phyloP scores from a whole-genome alignment of 2,797 vertebrate genomes.

The Anguilla marmorata region DNA sequence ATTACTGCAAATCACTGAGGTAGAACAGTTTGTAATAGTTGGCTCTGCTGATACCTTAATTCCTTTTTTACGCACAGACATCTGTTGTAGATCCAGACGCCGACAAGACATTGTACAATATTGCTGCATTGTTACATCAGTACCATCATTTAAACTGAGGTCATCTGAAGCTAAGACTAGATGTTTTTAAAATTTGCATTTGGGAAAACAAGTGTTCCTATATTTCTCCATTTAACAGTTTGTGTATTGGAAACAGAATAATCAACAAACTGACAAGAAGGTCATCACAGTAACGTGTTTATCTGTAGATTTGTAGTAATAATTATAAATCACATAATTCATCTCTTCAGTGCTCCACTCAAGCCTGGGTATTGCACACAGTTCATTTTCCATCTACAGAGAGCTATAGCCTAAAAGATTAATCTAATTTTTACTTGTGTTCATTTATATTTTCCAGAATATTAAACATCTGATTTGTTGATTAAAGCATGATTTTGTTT shows the following conservation, averaged over 20 bases:
- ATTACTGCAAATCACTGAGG: neutral
- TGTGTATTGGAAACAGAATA: neutral
- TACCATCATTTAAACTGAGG: neutral
- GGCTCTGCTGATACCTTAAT: neutral
- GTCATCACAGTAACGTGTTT: neutral
- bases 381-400: neutral
- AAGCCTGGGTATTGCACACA: neutral
- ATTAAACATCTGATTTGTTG: neutral
- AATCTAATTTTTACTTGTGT: neutral
- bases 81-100: neutral
- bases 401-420: neutral
- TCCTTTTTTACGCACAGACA: neutral
- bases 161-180: neutral
- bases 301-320: neutral
- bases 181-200: neutral
- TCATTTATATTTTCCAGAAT: neutral
- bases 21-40: neutral
- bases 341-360: neutral
- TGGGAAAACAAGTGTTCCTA: neutral
- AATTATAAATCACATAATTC: neutral
- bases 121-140: slow-evolving; percentile 13
- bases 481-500: neutral
- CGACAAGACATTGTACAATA: neutral
- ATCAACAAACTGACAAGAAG: neutral
- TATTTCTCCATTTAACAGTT: neutral